phyloP scores from a whole-genome alignment of 2,797 vertebrate genomes.

The Esox masquinongy region DNA sequence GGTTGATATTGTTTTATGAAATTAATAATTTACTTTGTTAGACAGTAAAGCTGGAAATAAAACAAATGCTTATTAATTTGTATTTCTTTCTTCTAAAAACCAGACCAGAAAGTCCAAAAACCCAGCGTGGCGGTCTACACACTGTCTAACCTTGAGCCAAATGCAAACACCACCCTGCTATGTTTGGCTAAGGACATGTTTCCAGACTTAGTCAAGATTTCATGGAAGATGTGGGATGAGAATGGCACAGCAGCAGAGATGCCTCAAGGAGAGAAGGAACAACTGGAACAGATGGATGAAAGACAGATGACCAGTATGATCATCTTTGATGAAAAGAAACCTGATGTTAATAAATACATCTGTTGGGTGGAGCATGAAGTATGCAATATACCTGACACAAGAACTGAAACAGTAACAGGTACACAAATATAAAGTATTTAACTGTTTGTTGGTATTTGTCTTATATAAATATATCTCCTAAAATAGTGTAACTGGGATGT shows the following conservation, averaged over 20 bases:
- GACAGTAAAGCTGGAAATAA: too few relatives aligned
- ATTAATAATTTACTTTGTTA: too few relatives aligned
- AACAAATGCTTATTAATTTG: too few relatives aligned
- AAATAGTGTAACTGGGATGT: too few relatives aligned
- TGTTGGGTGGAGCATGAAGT: slow-evolving; percentile 4
- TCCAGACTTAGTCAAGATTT: slow-evolving; percentile 6
- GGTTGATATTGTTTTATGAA: too few relatives aligned
- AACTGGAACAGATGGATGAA: slow-evolving; percentile 4
- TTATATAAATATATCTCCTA: too few relatives aligned
- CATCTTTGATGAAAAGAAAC: neutral
- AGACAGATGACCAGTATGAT: slow-evolving; percentile 3
- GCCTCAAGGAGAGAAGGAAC: neutral
- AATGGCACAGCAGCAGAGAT: neutral
- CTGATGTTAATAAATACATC: neutral
- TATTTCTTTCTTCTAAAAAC: neutral
- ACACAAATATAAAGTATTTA: neutral
- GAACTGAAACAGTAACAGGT: too few relatives aligned
- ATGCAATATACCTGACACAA: neutral
- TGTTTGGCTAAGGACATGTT: slow-evolving; percentile 8
- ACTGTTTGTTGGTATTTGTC: neutral
- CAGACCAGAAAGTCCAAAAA: neutral
- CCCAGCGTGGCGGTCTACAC: neutral
- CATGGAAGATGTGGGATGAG: slow-evolving; percentile 4
- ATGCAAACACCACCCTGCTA: neutral
- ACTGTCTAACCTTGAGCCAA: neutral